Evolutionary conservation across 2,888 invertebrate species (phyloP), one percentile per base, ranked within the genome.

Genomic region (Liodrosophila aerea): DNA sequence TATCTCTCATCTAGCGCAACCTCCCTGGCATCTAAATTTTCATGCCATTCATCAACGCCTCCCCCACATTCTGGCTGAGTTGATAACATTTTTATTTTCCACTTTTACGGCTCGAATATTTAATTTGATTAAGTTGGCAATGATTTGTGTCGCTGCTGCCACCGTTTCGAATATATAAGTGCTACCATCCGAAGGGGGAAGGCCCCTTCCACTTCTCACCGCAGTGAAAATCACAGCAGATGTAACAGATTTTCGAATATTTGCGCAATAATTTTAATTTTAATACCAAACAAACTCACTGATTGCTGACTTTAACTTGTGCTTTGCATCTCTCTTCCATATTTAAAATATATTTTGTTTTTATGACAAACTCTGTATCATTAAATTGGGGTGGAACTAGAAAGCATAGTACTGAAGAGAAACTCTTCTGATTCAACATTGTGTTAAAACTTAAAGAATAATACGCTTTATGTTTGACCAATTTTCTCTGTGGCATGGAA

Each of bases 91-190:
- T 85, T 84, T 75, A 73, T 81, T 84, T 77, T 67, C 71, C 73
- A 73, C 74, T 82, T 86, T 82, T 85, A 82, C 70, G 71, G 82
- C 73, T 70, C 64, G 85, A 77, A 81, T 84, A 81, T 81, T 85
- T 85, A 85, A 85, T 85, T 85, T 85, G 82, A 85, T 85, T 85
- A 86, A 82, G 85, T 78, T 78, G 69, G 65, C 82, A 74, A 86
- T 85, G 84, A 85, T 85, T 86, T 86, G 85, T 86, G 78, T 76
- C 71, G 57, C 58, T 27, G 45, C 54, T 41, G 53, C 47, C 5
- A 51, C 29, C 15, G 22, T 9, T 27, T 9, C 33, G 40, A 40
- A 36, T 43, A 52, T 36, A 31, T 50, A 13, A 22, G 8, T 34
- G 7, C 18, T 22, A 1, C 11, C 13, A 33, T 31, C 51, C 50